Evolutionary conservation across 2,797 vertebrate genomes (phyloP), one percentile per base, ranked within the genome.

Genomic region (Silurus lanzhouensis): DNA sequence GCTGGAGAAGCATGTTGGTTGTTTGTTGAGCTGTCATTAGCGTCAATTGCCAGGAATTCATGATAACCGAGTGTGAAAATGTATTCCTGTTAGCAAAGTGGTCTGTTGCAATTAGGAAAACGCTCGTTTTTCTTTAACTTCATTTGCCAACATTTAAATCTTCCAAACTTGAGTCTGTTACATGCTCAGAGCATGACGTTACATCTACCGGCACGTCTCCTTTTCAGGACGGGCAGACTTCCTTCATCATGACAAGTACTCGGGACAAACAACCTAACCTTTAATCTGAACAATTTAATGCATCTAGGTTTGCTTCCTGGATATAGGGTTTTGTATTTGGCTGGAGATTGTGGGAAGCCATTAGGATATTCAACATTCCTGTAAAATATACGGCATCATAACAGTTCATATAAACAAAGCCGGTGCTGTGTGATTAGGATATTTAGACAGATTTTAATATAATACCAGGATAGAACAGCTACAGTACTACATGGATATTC

Each of bases 21-120:
- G 70, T 75, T 85, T 82, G 75, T 84, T 57, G 74, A 78, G 74
- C 60, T 44, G 77, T 85, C 84, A 64, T 81, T 85, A 82, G 79
- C 68, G 46, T 67, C 48, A 57, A 60, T 52, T 81, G 79, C 75
- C 78, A 81, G 78, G 13, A 66, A 64, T 83, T 72, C 82, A 78
- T 83, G 48, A 83, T 48, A 67, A 63, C 31, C 3, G n/a, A 74
- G 82, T 74, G 82, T 83, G 70, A 83, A 67, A 83, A 80, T 71
- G 12, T 81, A 81, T 80, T 80, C 68, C 60, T 81, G 78, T 71
- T 71, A 25, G 61, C 15, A 60, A 71, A 82, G 55, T 74, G 68
- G 52, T 14, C 27, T 67, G 27, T 71, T 44, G 77, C 27, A 5
- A 60, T 71, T 72, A 71, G 68, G 31, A 19, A 46, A 83, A 46